Conservation (phyloP, 2,113 vertebrate species). For the Tachuris rubrigastra region DNA sequence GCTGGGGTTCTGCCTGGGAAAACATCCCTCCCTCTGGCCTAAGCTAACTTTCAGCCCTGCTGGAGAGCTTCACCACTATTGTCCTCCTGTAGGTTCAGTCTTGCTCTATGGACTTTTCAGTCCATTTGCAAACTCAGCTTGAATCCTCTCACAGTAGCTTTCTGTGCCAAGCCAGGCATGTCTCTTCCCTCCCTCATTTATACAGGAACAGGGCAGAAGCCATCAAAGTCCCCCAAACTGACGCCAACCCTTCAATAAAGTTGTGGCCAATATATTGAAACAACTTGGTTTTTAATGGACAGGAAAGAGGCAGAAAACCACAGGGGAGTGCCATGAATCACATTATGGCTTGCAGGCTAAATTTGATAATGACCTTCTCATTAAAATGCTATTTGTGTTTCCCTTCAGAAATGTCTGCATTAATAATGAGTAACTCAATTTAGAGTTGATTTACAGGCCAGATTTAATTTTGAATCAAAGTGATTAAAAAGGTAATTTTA, state of each 20-base stretch:
- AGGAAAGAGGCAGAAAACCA: not conserved
- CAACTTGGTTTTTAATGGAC: slow-evolving; percentile 9
- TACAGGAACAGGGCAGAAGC: not conserved
- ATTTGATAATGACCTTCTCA: not conserved
- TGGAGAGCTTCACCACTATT: rapidly evolving
- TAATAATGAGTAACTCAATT: not conserved
- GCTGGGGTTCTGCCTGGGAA: not conserved
- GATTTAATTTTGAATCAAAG: not conserved
- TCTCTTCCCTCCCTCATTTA: not conserved
- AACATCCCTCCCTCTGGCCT: not conserved
- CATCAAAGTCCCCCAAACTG: not conserved
- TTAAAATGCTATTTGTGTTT: not conserved
- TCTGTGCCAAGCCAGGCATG: not conserved
- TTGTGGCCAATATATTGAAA: not conserved
- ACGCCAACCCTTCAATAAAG: not conserved
- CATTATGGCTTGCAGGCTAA: not conserved
- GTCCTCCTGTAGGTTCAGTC: not conserved
- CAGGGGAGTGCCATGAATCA: not conserved
- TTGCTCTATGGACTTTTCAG: not conserved
- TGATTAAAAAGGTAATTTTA: not conserved
- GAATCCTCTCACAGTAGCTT: not conserved
- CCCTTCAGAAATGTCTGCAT: not conserved
- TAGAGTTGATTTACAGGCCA: not conserved
- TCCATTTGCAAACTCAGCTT: too few relatives aligned
- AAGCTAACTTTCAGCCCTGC: not conserved